Conservation (phyloP, 2,797 vertebrate genomes). For the Fratercula arctica region DNA sequence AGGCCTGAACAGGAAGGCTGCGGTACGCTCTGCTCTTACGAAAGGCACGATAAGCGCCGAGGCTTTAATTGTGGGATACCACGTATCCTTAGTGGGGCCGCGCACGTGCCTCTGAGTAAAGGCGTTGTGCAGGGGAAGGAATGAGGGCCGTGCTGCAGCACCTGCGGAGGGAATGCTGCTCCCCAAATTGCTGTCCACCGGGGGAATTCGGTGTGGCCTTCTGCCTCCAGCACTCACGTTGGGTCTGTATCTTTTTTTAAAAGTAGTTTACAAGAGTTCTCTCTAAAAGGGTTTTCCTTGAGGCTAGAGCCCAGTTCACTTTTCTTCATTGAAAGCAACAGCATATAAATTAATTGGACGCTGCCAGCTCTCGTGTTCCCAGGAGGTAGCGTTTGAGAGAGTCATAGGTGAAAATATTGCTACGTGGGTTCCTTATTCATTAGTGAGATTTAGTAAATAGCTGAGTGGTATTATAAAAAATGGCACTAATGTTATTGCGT, state of each 20-base stretch:
- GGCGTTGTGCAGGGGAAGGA: rapidly evolving
- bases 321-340: not conserved
- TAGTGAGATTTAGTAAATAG: not conserved
- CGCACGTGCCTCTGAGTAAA: not conserved
- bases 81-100: rapidly evolving
- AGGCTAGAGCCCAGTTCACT: not conserved
- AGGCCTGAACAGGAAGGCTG: not conserved
- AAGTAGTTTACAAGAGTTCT: not conserved
- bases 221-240: not conserved
- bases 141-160: not conserved
- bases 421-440: not conserved
- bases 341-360: not conserved
- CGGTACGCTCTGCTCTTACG: rapidly evolving
- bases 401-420: not conserved
- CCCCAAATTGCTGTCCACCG: rapidly evolving
- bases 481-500: not conserved
- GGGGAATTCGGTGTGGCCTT: not conserved
- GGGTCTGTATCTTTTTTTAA: not conserved
- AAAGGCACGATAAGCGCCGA: rapidly evolving
- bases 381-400: not conserved
- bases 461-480: not conserved
- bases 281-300: not conserved
- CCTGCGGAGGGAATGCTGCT: not conserved
- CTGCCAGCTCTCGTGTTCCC: not conserved
- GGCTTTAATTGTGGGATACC: too few relatives aligned